Percentiles rank a stretch among this genome's conserved stretches.
These are phyloP conservation scores for Phainopepla nitens DNA, from an alignment of 2,113 vertebrate genomes.

Conservation along the genomic window DNA sequence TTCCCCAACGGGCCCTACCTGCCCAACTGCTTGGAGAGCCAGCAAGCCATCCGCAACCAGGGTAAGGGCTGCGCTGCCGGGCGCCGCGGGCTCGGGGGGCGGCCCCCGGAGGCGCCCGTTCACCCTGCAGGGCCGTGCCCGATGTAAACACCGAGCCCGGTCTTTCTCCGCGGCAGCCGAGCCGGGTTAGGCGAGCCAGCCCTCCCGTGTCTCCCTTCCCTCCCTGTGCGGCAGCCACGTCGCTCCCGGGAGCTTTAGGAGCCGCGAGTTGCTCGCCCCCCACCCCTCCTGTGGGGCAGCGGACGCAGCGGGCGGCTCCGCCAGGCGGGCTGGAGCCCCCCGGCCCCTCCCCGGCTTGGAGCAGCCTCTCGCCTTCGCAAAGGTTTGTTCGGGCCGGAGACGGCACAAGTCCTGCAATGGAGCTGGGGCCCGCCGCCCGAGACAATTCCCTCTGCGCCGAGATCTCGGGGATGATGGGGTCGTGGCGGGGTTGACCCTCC, in stretches of 20 bases:
- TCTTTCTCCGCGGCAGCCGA: neutral
- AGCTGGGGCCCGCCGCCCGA: neutral
- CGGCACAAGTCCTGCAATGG: neutral
- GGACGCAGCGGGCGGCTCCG: neutral
- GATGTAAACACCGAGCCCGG: neutral
- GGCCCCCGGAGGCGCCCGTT: neutral
- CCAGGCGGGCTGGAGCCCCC: neutral
- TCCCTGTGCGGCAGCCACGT: neutral
- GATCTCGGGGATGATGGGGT: neutral
- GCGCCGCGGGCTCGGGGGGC: neutral
- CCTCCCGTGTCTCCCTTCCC: neutral
- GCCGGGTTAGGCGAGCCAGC: neutral
- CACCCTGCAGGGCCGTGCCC: neutral
- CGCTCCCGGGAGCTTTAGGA: neutral
- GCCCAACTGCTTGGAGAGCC: conserved; percentile 87
- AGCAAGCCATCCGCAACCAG: conserved; percentile 83
- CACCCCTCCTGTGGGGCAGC: neutral
- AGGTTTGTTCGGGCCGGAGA: neutral
- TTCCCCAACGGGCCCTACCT: conserved; percentile 88
- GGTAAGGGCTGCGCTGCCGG: conserved; percentile 74
- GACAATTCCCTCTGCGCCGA: neutral
- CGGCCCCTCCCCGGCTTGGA: neutral
- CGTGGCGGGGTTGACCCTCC: neutral
- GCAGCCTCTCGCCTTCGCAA: neutral
- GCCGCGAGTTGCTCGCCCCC: neutral